phyloP scores from a whole-genome alignment of 2,113 vertebrate species.

The Gasterosteus nipponicus region DNA sequence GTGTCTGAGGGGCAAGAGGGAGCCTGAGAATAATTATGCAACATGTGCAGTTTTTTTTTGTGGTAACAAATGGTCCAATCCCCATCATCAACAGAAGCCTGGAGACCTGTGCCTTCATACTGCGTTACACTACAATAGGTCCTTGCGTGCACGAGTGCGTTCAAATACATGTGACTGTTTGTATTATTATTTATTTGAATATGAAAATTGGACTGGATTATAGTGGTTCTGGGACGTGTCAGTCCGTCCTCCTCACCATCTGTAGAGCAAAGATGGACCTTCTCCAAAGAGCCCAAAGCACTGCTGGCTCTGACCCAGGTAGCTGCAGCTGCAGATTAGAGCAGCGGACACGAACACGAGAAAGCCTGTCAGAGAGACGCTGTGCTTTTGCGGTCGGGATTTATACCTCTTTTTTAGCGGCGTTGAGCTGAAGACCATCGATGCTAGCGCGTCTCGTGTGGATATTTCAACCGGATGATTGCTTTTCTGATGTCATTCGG shows the following conservation, averaged over 20 bases:
- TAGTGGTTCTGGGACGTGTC: slow-evolving; percentile 56
- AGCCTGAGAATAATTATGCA: too few relatives aligned
- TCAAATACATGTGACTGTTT: slow-evolving; percentile 16
- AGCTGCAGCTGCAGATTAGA: slow-evolving; percentile 54
- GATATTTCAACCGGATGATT: neutral
- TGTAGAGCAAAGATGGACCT: slow-evolving; percentile 61
- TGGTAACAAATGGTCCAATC: neutral
- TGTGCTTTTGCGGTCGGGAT: slow-evolving; percentile 31
- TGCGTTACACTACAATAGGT: neutral
- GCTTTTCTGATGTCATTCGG: slow-evolving; percentile 19
- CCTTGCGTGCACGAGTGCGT: neutral
- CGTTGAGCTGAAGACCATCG: slow-evolving; percentile 9
- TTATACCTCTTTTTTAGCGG: slow-evolving; percentile 15
- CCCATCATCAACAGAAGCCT: neutral
- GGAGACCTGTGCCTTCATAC: neutral
- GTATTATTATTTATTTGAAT: neutral
- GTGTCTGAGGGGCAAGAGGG: too few relatives aligned
- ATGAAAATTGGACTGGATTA: slow-evolving; percentile 53
- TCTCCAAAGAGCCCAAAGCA: slow-evolving; percentile 57
- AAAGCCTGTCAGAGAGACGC: neutral
- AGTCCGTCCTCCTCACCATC: slow-evolving; percentile 42
- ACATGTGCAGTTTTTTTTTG: neutral
- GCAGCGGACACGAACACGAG: slow-evolving; percentile 7
- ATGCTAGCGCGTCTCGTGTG: neutral
- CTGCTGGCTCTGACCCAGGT: slow-evolving; percentile 60